Evolutionary conservation across 2,113 vertebrate genomes (phyloP), one percentile per base, ranked within the genome.

Genomic region (Bubalus kerabau): DNA sequence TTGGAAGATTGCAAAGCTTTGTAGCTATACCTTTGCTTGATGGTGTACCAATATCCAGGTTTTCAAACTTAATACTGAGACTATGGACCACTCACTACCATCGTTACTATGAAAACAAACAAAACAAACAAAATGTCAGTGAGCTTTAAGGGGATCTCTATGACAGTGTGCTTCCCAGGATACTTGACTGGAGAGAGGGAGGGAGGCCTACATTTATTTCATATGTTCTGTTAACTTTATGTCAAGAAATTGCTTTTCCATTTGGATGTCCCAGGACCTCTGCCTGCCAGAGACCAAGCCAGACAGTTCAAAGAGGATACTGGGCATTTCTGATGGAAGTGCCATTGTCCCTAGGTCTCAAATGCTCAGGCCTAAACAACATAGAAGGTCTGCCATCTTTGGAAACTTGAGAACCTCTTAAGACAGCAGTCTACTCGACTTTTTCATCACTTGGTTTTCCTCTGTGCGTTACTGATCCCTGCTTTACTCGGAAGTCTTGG

Each of bases 1-100:
- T 95, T 62, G 32, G 64, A 94, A 91, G 40, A 91, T 24, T 85
- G 83, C 32, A 80, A 86, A 88, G 2, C 28, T 97, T 94, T 96
- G 36, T 43, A 85, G 92, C 59, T 82, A 17, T 40, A 59, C 12
- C 13, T 95, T 94, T 94, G 76, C 87, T 84, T 88, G 17, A 92
- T 48, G 21, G 17, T 92, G 48, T 32, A 54, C 48, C 91, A 93
- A 62, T 62, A 15, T 71, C 43, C 46, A 80, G 28, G 36, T 56
- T 96, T 93, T 91, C 76, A 94, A 94, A 96, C 78, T 94, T 57
- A 94, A 43, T 91, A 59, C 52, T 90, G 59, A 92, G 56, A 92
- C 21, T 92, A 88, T 85, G 60, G 71, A 60, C 19, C 26, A 80
- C 7, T 80, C 9, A 36, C 64, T 76, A 64, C 23, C 12, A 87